Evolutionary conservation across 2,797 vertebrate species (phyloP), one percentile per base, ranked within the genome.

Genomic region (Pantherophis vulpinus): DNA sequence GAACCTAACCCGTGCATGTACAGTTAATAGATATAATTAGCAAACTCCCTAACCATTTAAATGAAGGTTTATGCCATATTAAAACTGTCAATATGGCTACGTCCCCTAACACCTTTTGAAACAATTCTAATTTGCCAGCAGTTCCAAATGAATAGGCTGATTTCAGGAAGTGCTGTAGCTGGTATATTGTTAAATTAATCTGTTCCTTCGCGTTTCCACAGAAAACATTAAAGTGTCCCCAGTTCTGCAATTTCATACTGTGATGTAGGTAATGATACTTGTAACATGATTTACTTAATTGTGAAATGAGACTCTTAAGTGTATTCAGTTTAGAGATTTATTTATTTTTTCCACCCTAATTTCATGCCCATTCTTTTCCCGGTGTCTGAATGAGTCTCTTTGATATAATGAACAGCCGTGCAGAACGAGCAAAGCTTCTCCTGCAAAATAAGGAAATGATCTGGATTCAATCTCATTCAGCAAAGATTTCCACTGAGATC

Each of bases 401-500:
- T 91, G 90, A 94, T 93, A 56, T 92, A 92, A 66, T 0, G 61
- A 93, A 94, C 91, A 93, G 0, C 16, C 70, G 12, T 91, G 91
- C 90, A 91, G 93, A 95, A 91, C 83, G 91, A 93, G 54, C 55
- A 92, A 25, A 86, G 51, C 87, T 55, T 93, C 54, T 74, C 91
- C 66, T 79, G 10, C 18, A 47, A 74, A 93, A 94, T 91, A 93
- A 91, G 89, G 59, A 94, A 95, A 93, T 88, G 13, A 94, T 90
- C 90, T 63, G 7, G 20, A 87, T 93, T 93, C 91, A 54, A 58
- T 94, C 87, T 94, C 86, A 94, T 61, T 95, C 88, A 94, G 23
- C 23, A 88, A 88, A 95, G 86, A 94, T 93, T 96, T 96, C 92
- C 70, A 86, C 91, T 92, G 94, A 92, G 86, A 90, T 0, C 0